Evolutionary conservation across 2,888 invertebrate genomes (phyloP).

Genomic region (Ceratothoa steindachneri): DNA sequence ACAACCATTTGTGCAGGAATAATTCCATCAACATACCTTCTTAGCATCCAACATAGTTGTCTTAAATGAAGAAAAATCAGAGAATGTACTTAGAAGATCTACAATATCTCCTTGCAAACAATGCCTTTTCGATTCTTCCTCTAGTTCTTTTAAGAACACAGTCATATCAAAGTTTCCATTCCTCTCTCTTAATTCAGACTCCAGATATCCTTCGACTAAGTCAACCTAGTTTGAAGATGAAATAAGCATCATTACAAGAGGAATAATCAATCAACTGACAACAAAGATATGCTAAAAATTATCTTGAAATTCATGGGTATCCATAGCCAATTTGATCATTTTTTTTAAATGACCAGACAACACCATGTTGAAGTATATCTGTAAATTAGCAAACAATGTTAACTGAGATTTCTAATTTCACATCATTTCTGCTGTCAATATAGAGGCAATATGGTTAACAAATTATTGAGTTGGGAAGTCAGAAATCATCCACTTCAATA

Average conservation of each 20-base stretch:
- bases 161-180: conserved; percentile 2
- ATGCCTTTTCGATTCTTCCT: not conserved
- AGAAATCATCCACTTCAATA: too few relatives aligned
- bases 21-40: not conserved
- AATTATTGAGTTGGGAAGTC: too few relatives aligned
- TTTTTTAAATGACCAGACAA: too few relatives aligned
- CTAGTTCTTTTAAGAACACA: conserved; percentile 5
- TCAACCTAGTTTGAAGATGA: not conserved
- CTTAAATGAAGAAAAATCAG: not conserved
- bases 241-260: not conserved
- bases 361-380: too few relatives aligned
- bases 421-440: too few relatives aligned
- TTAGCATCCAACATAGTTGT: not conserved
- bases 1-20: too few relatives aligned
- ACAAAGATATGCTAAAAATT: not conserved
- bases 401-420: too few relatives aligned
- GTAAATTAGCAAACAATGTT: too few relatives aligned
- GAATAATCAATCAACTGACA: not conserved
- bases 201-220: not conserved
- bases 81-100: not conserved
- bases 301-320: not conserved
- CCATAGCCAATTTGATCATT: too few relatives aligned
- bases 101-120: not conserved
- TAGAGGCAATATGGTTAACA: too few relatives aligned
- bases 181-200: not conserved